Evolutionary conservation across 2,888 invertebrate species (phyloP), one percentile per base, ranked within the genome.

Genomic region (Seladonia tumulorum): DNA sequence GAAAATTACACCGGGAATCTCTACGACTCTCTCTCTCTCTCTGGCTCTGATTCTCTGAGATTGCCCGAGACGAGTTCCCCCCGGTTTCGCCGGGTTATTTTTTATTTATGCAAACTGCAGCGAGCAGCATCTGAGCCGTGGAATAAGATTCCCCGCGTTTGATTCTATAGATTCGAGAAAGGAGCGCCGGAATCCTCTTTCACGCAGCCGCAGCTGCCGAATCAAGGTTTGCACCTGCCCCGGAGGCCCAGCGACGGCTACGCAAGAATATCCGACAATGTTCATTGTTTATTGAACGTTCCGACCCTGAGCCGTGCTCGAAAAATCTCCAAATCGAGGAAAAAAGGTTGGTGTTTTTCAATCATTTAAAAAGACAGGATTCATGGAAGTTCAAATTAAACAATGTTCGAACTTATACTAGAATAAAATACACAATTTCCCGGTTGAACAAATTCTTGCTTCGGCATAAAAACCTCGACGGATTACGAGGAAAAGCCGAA

Each of bases 211-310:
- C 90, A 90, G 90, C 90, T 90, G 90, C 84, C 77, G 88, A 90
- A 90, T 89, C 90, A 82, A 87, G 82, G 79, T 79, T 89, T 85
- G 89, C 90, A 90, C 90, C 90, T 90, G 90, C 88, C 88, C 80
- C 45, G 68, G 39, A 4, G 39, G 70, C n/a, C 70, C 75, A 53
- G 77, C 72, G 70, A 85, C 71, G 81, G 68, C 79, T 80, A 73
- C 87, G 63, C 68, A 49, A 82, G 70, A 45, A 78, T 70, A 81
- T 85, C 76, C 76, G 83, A 88, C 89, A 83, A 85, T 82, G 85
- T 83, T 86, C 83, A 86, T 90, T 88, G 88, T 89, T 79, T 83
- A 85, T 88, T 88, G 85, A 87, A 84, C 63, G 79, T 49, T 25
- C 73, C 77, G 53, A 53, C 10, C 57, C 8, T 12, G 57, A n/a